Percentiles rank a stretch among this genome's conserved stretches.
Conservation (phyloP, 2,113 vertebrate genomes). For the Oreochromis niloticus region DNA sequence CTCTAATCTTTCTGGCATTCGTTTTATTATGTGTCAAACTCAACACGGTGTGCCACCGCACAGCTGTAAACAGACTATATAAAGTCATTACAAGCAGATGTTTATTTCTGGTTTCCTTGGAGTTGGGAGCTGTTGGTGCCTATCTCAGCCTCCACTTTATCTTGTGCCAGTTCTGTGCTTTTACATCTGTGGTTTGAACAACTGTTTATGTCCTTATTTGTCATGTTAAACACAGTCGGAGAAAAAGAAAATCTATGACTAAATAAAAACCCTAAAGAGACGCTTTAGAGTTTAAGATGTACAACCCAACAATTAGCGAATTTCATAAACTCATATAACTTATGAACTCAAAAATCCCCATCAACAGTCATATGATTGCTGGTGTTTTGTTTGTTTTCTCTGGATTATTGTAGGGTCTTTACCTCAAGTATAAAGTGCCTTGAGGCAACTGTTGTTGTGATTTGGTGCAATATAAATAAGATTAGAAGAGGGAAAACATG, state of each 20-base stretch:
- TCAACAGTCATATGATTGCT: not conserved
- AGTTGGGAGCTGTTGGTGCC: not conserved
- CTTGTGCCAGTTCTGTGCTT: not conserved
- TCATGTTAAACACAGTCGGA: not conserved
- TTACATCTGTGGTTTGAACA: not conserved
- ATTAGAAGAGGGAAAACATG: not conserved
- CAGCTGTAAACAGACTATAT: conserved; percentile 6
- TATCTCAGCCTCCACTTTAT: not conserved
- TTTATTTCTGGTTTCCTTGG: conserved; percentile 31
- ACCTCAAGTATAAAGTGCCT: not conserved
- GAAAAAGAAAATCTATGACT: not conserved
- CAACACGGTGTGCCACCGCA: not conserved
- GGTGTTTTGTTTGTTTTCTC: not conserved
- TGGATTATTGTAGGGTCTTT: not conserved
- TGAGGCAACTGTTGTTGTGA: not conserved
- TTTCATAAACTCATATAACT: not conserved
- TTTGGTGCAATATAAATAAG: not conserved
- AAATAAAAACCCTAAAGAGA: not conserved
- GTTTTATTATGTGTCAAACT: not conserved
- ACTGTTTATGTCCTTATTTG: not conserved
- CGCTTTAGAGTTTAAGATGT: not conserved
- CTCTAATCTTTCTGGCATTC: conserved; percentile 12
- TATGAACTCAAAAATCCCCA: accelerated
- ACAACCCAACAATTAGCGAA: not conserved
- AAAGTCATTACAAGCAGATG: not conserved